Conservation (phyloP, 2,797 vertebrate genomes). For the Characodon lateralis region DNA sequence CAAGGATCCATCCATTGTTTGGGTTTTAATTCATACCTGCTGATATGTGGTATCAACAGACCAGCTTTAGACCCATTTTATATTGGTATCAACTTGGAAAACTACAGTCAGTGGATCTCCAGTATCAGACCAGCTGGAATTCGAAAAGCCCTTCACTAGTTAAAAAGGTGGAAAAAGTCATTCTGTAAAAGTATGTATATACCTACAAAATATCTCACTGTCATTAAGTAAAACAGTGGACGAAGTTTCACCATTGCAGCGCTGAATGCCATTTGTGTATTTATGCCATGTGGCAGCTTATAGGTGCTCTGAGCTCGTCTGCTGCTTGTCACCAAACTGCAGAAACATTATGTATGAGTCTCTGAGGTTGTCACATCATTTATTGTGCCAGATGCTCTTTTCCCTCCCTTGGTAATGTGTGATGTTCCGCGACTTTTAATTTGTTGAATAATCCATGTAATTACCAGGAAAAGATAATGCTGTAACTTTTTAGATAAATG, state of each 20-base stretch:
- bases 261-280: constrained; percentile 7
- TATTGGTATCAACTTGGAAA: not conserved
- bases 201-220: not conserved
- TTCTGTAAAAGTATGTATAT: not conserved
- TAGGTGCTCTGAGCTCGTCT: constrained; percentile 3
- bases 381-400: constrained; percentile 28
- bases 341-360: constrained; percentile 1
- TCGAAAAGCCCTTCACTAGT: not conserved
- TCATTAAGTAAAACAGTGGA: not conserved
- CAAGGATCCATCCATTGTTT: not conserved
- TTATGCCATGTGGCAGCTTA: not conserved
- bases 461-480: not conserved
- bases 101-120: not conserved
- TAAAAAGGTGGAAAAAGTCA: not conserved
- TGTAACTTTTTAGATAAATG: constrained; percentile 7
- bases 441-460: not conserved
- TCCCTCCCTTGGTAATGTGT: constrained; percentile 3
- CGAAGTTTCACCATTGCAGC: constrained; percentile 13
- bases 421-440: constrained; percentile 5
- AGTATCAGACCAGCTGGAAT: not conserved
- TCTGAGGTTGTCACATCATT: constrained; percentile 20
- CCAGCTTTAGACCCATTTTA: not conserved
- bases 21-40: not conserved
- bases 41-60: not conserved
- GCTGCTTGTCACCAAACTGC: constrained; percentile 10